A percentile compares a stretch with the other conserved stretches of the same genome.
Conservation (phyloP, 2,888 invertebrate species). For the Lasioglossum zephyrum region DNA sequence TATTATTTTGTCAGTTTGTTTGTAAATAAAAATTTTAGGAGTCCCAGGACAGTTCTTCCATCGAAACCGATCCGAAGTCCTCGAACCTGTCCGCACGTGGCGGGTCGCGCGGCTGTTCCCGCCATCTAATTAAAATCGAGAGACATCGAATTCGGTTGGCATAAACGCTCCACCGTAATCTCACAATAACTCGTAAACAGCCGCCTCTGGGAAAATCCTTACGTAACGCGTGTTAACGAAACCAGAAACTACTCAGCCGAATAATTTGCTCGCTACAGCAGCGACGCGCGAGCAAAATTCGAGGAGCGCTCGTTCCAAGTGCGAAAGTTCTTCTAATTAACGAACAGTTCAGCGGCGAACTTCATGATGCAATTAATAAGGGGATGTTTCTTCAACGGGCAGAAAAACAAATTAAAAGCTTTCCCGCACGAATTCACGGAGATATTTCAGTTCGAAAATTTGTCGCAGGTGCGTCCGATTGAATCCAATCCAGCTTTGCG, state of each 20-base stretch:
- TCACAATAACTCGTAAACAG: background rate
- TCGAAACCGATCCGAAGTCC: too few species aligned
- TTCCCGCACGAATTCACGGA: background rate
- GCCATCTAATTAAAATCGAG: constrained; percentile 5
- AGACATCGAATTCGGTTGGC: background rate
- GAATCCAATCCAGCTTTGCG: background rate
- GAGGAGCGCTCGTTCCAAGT: background rate
- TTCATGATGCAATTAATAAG: background rate
- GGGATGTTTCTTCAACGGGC: background rate
- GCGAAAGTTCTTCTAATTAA: background rate
- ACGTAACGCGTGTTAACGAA: background rate
- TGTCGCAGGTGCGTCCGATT: background rate
- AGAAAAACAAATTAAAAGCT: background rate
- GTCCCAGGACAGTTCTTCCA: too few species aligned
- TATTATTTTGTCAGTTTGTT: too few species aligned
- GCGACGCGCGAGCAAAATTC: background rate
- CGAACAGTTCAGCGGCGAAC: background rate
- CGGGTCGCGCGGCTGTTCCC: background rate
- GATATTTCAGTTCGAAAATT: background rate
- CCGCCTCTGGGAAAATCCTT: background rate
- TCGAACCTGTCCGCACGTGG: background rate
- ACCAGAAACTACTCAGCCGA: background rate
- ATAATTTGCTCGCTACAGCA: background rate
- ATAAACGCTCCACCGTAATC: background rate
- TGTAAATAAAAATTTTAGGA: too few species aligned